Conservation (phyloP, 2,797 vertebrate genomes). For the Ptychadena robeensis region DNA sequence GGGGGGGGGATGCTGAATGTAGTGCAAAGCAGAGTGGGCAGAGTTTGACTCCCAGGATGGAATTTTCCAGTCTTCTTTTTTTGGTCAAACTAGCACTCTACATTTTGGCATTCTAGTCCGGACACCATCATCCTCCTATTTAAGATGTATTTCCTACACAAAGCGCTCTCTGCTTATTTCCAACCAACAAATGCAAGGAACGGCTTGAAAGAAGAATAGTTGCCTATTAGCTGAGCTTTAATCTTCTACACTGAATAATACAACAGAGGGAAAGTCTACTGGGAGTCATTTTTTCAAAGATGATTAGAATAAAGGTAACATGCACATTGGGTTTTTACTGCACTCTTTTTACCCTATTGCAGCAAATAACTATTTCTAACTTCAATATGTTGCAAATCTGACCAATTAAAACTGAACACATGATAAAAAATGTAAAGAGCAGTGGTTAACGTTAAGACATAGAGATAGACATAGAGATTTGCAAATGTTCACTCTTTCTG, state of each 20-base stretch:
- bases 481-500: too few species aligned
- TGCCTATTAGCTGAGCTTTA: neutral
- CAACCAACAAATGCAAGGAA: neutral
- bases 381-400: too few species aligned
- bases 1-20: too few species aligned
- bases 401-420: too few species aligned
- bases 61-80: too few species aligned
- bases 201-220: neutral
- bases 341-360: neutral
- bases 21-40: too few species aligned
- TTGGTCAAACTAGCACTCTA: neutral
- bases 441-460: too few species aligned
- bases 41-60: too few species aligned
- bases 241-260: constrained; percentile 15
- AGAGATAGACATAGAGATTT: too few species aligned
- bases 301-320: constrained; percentile 13
- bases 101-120: neutral
- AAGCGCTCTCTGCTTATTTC: neutral
- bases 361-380: neutral
- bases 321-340: neutral
- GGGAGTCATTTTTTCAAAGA: neutral
- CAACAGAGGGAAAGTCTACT: neutral
- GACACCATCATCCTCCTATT: neutral
- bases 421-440: too few species aligned
- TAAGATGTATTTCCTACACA: neutral